These are phyloP conservation scores for Gymnocypris eckloni DNA, from an alignment of 2,797 vertebrate genomes.

Conservation along the genomic window DNA sequence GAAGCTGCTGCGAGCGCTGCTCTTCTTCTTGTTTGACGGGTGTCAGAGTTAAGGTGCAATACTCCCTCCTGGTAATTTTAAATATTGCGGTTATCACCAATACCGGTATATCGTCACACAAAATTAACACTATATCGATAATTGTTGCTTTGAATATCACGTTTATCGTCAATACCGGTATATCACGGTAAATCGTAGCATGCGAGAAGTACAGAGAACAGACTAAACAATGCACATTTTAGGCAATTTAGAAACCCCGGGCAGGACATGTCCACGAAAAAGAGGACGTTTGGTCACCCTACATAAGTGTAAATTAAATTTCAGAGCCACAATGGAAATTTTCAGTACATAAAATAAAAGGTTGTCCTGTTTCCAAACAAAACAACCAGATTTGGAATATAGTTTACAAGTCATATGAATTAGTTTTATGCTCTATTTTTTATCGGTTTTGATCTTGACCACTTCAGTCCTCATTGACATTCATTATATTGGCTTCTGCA, in stretches of 20 bases:
- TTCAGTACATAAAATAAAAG: no score
- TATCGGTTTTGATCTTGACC: background rate
- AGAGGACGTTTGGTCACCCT: background rate
- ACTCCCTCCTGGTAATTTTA: no score
- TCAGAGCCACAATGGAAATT: background rate
- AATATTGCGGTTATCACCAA: no score
- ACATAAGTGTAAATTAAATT: background rate
- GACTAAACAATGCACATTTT: background rate
- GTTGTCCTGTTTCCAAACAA: background rate
- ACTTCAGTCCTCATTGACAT: background rate
- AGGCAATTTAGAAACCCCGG: background rate
- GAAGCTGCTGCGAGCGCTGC: no score
- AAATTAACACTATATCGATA: no score
- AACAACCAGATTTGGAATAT: background rate
- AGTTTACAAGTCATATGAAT: background rate
- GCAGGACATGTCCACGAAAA: background rate
- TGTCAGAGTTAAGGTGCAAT: no score
- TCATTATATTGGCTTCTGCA: background rate
- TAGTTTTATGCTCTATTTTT: background rate
- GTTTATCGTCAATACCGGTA: no score
- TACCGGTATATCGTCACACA: no score
- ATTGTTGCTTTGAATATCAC: no score
- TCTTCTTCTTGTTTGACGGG: no score
- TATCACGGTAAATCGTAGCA: no score
- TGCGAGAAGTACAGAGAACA: no score